Percentiles rank a stretch among this genome's conserved stretches.
These are phyloP conservation scores for Leptodactylus fuscus DNA, from an alignment of 2,113 vertebrate species.

Conservation along the genomic window DNA sequence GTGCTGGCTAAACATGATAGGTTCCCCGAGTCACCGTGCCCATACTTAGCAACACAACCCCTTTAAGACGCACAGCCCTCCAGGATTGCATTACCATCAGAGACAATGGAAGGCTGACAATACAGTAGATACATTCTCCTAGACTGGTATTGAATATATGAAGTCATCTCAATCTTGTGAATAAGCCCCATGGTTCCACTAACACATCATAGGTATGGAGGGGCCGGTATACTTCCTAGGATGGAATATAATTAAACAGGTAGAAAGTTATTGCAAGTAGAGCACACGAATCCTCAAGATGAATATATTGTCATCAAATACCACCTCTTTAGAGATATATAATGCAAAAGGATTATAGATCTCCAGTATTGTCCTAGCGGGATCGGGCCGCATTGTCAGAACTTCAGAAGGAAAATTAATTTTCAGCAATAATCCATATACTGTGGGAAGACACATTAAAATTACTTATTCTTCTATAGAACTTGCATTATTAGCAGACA, in stretches of 20 bases:
- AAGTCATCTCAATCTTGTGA: too few relatives aligned
- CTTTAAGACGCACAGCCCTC: too few relatives aligned
- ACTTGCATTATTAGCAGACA: background rate
- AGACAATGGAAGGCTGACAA: too few relatives aligned
- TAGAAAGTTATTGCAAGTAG: background rate
- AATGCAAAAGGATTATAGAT: background rate
- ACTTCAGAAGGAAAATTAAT: conserved; percentile 3
- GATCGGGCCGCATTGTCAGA: background rate
- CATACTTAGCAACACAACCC: too few relatives aligned
- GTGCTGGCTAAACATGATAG: too few relatives aligned
- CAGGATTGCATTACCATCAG: too few relatives aligned
- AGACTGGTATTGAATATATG: too few relatives aligned
- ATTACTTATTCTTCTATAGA: background rate
- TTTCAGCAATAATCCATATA: background rate
- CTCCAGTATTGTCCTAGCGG: background rate
- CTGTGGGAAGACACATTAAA: background rate
- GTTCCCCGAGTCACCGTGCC: too few relatives aligned
- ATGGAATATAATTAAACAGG: background rate
- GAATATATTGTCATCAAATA: background rate
- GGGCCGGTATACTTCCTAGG: too few relatives aligned
- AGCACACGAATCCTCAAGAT: background rate
- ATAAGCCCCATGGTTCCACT: too few relatives aligned
- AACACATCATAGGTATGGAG: background rate
- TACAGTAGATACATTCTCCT: too few relatives aligned
- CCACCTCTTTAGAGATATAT: background rate